Conservation (phyloP, 1,140 invertebrate genomes). For the Mylabris phalerata region DNA sequence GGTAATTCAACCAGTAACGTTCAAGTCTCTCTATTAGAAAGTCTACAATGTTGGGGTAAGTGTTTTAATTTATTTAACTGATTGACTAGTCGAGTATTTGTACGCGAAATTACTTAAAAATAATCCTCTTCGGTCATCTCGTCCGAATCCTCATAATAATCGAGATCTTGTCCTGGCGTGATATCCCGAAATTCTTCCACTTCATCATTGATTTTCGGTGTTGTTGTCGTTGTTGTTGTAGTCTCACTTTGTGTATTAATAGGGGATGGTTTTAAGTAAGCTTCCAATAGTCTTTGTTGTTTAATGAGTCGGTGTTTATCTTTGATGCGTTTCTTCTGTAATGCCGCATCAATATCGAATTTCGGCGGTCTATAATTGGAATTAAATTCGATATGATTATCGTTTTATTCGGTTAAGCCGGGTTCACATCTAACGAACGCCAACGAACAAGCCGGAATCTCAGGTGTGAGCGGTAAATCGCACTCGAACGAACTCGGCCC, state of each 20-base stretch:
- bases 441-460: too few species aligned
- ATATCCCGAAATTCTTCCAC: conserved; percentile 7
- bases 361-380: conserved; percentile 31
- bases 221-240: neutral
- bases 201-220: neutral
- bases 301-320: conserved; percentile 25
- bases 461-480: too few species aligned
- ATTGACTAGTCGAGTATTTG: neutral
- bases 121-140: conserved; percentile 13
- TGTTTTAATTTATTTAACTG: neutral
- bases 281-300: conserved; percentile 29
- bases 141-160: conserved; percentile 6
- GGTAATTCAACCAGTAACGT: too few species aligned
- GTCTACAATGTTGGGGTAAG: too few species aligned
- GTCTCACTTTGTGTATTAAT: neutral
- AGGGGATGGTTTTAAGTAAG: conserved; percentile 10
- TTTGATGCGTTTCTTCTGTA: conserved; percentile 29
- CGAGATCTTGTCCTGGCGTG: neutral
- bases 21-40: too few species aligned
- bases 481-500: too few species aligned
- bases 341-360: conserved; percentile 30
- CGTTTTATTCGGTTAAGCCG: too few species aligned
- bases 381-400: neutral
- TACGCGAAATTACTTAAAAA: conserved; percentile 1
- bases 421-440: too few species aligned